Evolutionary conservation across 2,888 invertebrate species (phyloP).

Genomic region (Podabrus alpinus): DNA sequence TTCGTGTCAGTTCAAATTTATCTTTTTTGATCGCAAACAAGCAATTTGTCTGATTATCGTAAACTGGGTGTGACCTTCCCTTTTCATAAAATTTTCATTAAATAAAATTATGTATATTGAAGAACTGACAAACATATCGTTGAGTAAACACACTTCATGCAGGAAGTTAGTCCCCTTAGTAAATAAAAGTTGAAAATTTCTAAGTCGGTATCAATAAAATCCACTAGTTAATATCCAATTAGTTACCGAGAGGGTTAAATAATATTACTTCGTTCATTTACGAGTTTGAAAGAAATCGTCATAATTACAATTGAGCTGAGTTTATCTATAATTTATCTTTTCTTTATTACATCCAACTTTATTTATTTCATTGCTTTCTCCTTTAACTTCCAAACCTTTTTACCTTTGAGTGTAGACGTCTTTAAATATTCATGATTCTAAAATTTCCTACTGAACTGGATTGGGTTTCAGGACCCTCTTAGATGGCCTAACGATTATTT

Average conservation of each 20-base stretch:
- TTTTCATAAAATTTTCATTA: background rate
- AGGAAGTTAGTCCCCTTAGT: background rate
- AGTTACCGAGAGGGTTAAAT: background rate
- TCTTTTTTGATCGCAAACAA: background rate
- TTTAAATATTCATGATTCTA: background rate
- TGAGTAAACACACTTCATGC: background rate
- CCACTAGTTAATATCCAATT: background rate
- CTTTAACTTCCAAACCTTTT: background rate
- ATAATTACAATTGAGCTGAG: background rate
- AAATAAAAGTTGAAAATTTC: background rate
- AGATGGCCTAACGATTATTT: background rate
- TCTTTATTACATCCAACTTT: background rate
- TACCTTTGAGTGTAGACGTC: background rate
- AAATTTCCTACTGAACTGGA: background rate
- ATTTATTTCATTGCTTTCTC: background rate
- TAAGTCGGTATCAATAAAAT: background rate
- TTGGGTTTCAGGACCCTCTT: background rate
- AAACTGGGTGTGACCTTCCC: background rate
- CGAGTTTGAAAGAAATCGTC: background rate
- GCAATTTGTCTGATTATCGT: background rate
- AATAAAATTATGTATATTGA: background rate
- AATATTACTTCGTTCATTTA: background rate
- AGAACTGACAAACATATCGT: background rate
- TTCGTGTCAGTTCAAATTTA: background rate
- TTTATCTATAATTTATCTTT: background rate